phyloP scores from a whole-genome alignment of 2,888 invertebrate species.

The Zonitis immaculata region DNA sequence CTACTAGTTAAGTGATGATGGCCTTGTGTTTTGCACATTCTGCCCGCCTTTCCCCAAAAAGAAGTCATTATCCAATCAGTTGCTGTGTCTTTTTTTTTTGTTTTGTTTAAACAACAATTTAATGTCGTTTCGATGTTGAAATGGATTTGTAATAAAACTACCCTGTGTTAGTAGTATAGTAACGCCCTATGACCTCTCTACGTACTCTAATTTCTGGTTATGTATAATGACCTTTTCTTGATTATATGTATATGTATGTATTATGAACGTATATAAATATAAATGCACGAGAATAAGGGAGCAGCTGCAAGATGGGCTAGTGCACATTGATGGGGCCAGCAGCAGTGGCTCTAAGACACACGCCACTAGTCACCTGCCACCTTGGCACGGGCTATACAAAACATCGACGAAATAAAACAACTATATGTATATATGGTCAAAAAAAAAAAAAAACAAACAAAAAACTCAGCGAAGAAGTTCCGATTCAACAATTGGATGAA shows the following conservation, averaged over 20 bases:
- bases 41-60: background rate
- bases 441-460: constrained; percentile 28
- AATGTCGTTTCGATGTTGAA: too few species aligned
- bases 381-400: constrained; percentile 35
- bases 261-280: background rate
- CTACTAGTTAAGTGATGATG: too few species aligned
- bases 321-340: constrained; percentile 39
- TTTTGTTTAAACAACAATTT: too few species aligned
- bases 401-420: constrained; percentile 34
- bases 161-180: too few species aligned
- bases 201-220: constrained; percentile 4
- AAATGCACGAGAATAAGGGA: constrained; percentile 15
- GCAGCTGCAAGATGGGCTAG: constrained; percentile 39
- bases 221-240: background rate
- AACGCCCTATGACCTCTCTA: too few species aligned
- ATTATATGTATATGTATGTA: background rate
- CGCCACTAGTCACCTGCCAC: constrained; percentile 52
- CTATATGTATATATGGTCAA: constrained; percentile 38
- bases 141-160: too few species aligned
- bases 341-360: constrained; percentile 48
- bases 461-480: background rate
- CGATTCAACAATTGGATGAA: background rate
- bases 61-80: background rate
- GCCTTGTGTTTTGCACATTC: background rate
- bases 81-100: background rate